Evolutionary conservation across 2,113 vertebrate genomes (phyloP).

Genomic region (Catharus bicknelli): DNA sequence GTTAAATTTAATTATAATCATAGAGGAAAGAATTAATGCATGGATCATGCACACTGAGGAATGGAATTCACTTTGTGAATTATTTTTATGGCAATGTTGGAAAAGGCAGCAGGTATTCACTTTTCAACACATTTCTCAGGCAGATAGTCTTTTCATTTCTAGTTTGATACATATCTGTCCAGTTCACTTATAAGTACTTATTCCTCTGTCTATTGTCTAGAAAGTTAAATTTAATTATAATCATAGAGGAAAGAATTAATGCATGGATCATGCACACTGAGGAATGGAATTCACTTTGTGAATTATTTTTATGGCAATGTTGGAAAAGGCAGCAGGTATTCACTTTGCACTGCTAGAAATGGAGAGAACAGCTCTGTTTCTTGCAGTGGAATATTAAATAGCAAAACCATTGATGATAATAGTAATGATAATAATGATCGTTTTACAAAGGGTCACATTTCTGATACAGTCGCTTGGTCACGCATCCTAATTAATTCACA

Average conservation of each 20-base stretch:
- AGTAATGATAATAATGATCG: background rate
- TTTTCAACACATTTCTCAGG: background rate
- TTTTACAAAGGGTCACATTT: background rate
- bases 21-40: constrained; percentile 14
- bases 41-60: background rate
- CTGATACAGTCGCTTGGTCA: background rate
- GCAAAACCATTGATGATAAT: background rate
- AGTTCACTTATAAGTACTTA: constrained; percentile 31
- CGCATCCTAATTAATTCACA: background rate
- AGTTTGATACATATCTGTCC: constrained; percentile 20
- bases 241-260: constrained; percentile 23
- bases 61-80: constrained; percentile 25
- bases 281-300: constrained; percentile 9
- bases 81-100: constrained; percentile 41
- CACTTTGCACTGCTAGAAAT: background rate
- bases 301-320: constrained; percentile 50
- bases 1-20: constrained; percentile 42
- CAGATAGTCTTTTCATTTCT: constrained; percentile 21
- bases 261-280: background rate
- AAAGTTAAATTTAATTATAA: constrained; percentile 44
- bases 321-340: constrained; percentile 32
- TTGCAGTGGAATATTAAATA: constrained; percentile 8
- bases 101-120: constrained; percentile 27
- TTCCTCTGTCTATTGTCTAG: constrained; percentile 4
- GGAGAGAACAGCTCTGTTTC: background rate